phyloP scores from a whole-genome alignment of 2,113 vertebrate genomes.

The Gallinago jamesoni region DNA sequence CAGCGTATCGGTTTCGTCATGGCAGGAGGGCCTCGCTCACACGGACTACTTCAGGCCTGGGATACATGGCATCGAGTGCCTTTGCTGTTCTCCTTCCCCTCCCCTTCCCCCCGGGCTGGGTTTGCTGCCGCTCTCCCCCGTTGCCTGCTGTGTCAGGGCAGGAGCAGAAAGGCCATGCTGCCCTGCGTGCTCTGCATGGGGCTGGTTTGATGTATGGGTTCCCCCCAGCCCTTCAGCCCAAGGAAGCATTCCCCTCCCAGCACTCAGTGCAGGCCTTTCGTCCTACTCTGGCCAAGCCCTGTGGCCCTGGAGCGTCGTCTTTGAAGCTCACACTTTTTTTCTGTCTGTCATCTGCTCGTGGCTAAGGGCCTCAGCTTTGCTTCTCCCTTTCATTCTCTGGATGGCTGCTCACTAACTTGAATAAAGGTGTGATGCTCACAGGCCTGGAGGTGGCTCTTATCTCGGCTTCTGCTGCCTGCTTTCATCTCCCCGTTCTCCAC shows the following conservation, averaged over 20 bases:
- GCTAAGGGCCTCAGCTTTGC: not conserved
- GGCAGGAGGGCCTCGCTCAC: not conserved
- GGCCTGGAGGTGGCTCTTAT: not conserved
- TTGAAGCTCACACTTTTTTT: not conserved
- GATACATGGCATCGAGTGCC: not conserved
- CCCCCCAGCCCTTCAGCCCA: not conserved
- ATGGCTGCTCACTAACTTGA: not conserved
- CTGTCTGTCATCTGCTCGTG: accelerated
- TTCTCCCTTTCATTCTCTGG: not conserved
- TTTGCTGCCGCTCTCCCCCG: not conserved
- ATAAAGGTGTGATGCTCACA: not conserved
- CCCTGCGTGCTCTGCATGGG: accelerated
- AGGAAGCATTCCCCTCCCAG: not conserved
- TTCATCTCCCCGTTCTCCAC: not conserved
- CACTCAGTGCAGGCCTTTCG: not conserved
- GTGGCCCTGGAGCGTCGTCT: not conserved
- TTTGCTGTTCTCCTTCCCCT: not conserved
- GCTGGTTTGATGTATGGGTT: not conserved
- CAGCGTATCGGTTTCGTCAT: not conserved
- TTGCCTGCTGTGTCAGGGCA: not conserved
- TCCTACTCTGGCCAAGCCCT: accelerated
- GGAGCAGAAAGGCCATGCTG: not conserved
- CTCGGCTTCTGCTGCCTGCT: not conserved
- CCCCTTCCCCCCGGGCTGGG: accelerated
- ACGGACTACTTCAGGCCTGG: accelerated